phyloP scores from a whole-genome alignment of 2,113 vertebrate species.

The Dipodomys ordii region DNA sequence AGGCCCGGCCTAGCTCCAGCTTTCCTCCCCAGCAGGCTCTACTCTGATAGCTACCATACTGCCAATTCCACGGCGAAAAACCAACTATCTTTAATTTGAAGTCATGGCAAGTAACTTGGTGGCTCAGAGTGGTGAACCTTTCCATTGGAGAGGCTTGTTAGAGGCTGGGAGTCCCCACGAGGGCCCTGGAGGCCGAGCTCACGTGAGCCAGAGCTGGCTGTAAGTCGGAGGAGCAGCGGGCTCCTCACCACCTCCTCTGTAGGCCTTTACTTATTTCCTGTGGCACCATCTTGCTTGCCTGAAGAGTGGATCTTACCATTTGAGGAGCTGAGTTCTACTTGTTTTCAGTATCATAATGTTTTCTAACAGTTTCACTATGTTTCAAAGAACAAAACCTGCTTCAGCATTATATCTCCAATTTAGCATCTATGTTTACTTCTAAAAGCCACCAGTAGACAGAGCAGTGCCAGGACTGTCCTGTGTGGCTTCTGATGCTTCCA shows the following conservation, averaged over 20 bases:
- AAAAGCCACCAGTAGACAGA: neutral
- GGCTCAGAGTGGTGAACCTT: neutral
- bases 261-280: neutral
- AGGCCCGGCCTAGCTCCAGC: too few species aligned
- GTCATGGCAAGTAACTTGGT: neutral
- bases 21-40: neutral
- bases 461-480: neutral
- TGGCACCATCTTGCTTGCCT: neutral
- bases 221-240: fast-evolving
- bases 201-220: neutral
- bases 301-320: neutral
- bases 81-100: neutral
- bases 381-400: constrained; percentile 14
- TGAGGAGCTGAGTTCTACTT: neutral
- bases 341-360: neutral
- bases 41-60: neutral
- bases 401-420: neutral
- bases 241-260: too few species aligned
- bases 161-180: too few species aligned
- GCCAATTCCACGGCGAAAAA: neutral
- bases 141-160: neutral
- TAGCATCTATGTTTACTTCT: constrained; percentile 10
- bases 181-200: too few species aligned
- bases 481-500: neutral
- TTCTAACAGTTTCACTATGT: neutral